Conservation (phyloP, 2,888 invertebrate species). For the Drosophila austrosaltans region DNA sequence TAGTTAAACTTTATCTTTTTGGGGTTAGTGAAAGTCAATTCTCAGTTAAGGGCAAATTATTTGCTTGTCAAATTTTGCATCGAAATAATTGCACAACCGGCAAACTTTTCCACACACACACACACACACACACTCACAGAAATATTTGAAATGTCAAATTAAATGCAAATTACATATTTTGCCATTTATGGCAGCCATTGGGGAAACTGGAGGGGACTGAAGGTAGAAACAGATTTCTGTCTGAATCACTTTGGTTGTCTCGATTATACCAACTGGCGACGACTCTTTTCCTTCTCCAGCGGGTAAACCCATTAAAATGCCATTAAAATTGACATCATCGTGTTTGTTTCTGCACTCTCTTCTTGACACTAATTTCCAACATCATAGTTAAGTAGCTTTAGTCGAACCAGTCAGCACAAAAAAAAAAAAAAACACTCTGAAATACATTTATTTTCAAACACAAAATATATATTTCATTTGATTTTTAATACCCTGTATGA, state of each 20-base stretch:
- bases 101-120: slow-evolving; percentile 12
- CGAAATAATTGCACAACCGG: slow-evolving; percentile 13
- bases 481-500: background rate
- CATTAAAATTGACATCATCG: slow-evolving; percentile 64
- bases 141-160: slow-evolving; percentile 73
- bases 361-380: slow-evolving; percentile 48
- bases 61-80: slow-evolving; percentile 43
- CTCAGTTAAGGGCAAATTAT: slow-evolving; percentile 13
- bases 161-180: slow-evolving; percentile 76
- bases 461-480: background rate
- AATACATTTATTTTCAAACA: slow-evolving; percentile 1
- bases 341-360: slow-evolving; percentile 36
- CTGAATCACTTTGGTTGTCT: slow-evolving; percentile 18
- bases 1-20: background rate
- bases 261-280: background rate
- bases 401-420: background rate
- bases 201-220: slow-evolving; percentile 10
- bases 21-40: background rate
- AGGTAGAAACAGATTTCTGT: slow-evolving; percentile 11
- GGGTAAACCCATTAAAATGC: slow-evolving; percentile 64
- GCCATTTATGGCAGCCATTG: slow-evolving; percentile 46
- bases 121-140: slow-evolving; percentile 11
- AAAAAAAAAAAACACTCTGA: background rate
- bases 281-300: slow-evolving; percentile 16
- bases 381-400: slow-evolving; percentile 47